Conservation (phyloP, 2,888 invertebrate genomes). For the Agrotis segetum region DNA sequence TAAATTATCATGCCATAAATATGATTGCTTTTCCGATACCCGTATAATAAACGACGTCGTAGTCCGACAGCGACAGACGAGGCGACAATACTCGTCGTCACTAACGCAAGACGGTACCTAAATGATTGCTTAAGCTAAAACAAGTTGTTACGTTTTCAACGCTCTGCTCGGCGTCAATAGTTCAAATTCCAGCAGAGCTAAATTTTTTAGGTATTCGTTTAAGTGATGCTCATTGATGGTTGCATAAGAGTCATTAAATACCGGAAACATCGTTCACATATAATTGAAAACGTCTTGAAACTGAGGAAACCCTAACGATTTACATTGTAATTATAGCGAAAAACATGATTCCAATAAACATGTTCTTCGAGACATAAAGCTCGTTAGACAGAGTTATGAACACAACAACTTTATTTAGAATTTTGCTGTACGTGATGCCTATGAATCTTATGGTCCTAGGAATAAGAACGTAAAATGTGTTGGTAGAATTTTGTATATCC, state of each 20-base stretch:
- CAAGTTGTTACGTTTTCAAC: no score
- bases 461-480: no score
- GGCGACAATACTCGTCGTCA: background rate
- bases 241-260: constrained; percentile 25
- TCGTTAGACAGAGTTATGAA: constrained; percentile 8
- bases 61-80: constrained; percentile 14
- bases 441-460: no score
- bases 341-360: constrained; percentile 45
- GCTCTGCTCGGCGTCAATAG: no score
- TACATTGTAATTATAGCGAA: constrained; percentile 30
- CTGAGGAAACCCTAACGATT: constrained; percentile 34
- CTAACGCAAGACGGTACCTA: no score
- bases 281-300: constrained; percentile 40
- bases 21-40: constrained; percentile 29
- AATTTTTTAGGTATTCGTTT: no score
- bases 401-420: constrained; percentile 18
- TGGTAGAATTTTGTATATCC: no score
- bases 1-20: constrained; percentile 5
- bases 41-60: constrained; percentile 38
- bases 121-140: no score
- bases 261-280: constrained; percentile 56
- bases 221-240: no score
- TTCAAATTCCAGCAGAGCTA: no score
- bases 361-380: constrained; percentile 5
- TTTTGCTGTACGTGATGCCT: background rate